Conservation (phyloP, 2,113 vertebrate genomes). For the Labeo catla region DNA sequence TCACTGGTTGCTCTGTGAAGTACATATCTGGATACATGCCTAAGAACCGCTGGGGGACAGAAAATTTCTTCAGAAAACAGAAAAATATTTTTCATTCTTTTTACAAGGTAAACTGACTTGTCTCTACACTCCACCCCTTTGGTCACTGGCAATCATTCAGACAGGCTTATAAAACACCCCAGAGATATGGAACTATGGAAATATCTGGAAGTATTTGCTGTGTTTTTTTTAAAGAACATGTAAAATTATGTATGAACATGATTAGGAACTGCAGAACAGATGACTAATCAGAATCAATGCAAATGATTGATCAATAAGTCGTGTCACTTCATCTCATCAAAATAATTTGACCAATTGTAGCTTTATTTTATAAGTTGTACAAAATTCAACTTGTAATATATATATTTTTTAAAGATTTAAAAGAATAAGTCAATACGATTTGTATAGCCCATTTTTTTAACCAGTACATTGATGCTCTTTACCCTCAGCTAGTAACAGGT, state of each 20-base stretch:
- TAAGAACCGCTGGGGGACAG: constrained; percentile 79
- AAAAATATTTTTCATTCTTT: not conserved
- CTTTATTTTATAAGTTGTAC: too few species aligned
- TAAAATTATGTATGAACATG: too few species aligned
- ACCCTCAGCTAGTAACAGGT: not conserved
- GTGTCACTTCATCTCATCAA: too few species aligned
- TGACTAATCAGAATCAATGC: too few species aligned
- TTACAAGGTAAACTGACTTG: not conserved
- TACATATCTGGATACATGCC: constrained; percentile 94
- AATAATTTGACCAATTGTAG: too few species aligned
- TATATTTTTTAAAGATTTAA: too few species aligned
- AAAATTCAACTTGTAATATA: too few species aligned
- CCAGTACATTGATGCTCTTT: not conserved
- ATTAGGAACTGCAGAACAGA: too few species aligned
- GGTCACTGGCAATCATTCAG: not conserved
- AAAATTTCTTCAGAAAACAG: not conserved
- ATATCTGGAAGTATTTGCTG: not conserved
- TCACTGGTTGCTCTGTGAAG: constrained; percentile 89
- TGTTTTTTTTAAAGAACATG: too few species aligned
- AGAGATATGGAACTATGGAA: too few species aligned
- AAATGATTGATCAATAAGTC: too few species aligned
- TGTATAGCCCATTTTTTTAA: not conserved
- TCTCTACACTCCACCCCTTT: not conserved
- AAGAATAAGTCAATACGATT: too few species aligned
- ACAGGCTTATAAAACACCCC: not conserved